Base-by-base conservation (phyloP, 2,888 invertebrate genomes). In the Ophion ventricosus region DNA sequence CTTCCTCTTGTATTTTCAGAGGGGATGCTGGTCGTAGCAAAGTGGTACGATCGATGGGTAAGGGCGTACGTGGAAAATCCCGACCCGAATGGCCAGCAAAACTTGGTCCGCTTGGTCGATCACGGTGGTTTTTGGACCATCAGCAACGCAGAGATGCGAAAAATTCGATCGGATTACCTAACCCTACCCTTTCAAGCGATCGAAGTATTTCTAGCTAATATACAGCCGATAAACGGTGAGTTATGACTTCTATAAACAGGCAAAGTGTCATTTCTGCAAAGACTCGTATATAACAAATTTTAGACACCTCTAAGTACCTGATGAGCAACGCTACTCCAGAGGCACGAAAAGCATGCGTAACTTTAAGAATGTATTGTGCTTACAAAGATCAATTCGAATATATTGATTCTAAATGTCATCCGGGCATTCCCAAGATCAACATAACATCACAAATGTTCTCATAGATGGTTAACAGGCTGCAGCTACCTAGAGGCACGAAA, bases 121-220 rank as follows among this genome's bases (percentile, higher is more conserved):
- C 98, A 98, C 91, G 99, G 99, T 70, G 99, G 99, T 73, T 99
- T 97, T 93, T 96, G 96, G 91, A 95, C 95, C 82, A 95, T 98
- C 78, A 96, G 96, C 89, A 96, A 96, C 88, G 94, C 95, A 79
- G 95, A 96, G 87, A 95, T 99, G 91, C 96, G 98, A 92, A 98
- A 99, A 94, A 98, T 99, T 88, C 96, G 98, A 90, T 96, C 96
- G 77, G 99, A 99, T 94, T 99, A 98, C 93, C 96, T 99, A 95
- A 95, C 96, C 82, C 95, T 99, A 93, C 99, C 99, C 76, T 99
- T 99, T 96, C 99, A 99, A 95, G 98, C 99, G 81, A 97, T 98
- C 70, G 99, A 99, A 94, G 98, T 99, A 92, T 96, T 97, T 92
- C 94, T 99, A 91, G 98, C 98, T n/a, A 96, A 98, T 94, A 95